Evolutionary conservation across 2,888 invertebrate genomes (phyloP).

Genomic region (Osedax frankpressi): DNA sequence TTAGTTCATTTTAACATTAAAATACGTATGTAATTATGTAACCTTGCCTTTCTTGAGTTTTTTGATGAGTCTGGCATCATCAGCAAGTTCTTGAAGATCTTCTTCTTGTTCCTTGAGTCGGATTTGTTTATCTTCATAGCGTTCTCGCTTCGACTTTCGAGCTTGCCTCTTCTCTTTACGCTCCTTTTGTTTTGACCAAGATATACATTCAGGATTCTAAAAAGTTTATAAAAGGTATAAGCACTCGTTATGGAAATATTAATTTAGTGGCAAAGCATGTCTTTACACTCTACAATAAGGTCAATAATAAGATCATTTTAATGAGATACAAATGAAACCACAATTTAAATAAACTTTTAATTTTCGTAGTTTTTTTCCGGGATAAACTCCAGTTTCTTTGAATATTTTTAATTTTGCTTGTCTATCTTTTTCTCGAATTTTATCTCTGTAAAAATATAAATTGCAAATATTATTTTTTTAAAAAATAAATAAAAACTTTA

Average conservation of each 20-base stretch:
- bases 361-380: slow-evolving; percentile 20
- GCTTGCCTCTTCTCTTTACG: slow-evolving; percentile 56
- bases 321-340: too few species aligned
- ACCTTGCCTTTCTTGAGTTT: slow-evolving; percentile 72
- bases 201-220: slow-evolving; percentile 44
- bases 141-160: slow-evolving; percentile 48
- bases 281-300: too few species aligned
- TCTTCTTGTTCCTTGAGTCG: slow-evolving; percentile 46
- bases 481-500: too few species aligned
- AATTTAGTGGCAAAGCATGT: too few species aligned
- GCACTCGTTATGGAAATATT: too few species aligned
- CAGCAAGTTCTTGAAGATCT: slow-evolving; percentile 43
- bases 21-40: too few species aligned
- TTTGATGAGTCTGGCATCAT: slow-evolving; percentile 68
- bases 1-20: neutral
- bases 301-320: too few species aligned
- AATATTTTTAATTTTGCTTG: slow-evolving; percentile 56
- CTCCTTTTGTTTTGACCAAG: slow-evolving; percentile 56
- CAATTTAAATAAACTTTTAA: slow-evolving; percentile 15
- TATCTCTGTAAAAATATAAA: slow-evolving; percentile 57
- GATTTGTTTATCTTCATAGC: slow-evolving; percentile 18
- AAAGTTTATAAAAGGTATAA: too few species aligned
- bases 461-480: too few species aligned
- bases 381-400: slow-evolving; percentile 46
- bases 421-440: slow-evolving; percentile 62